Evolutionary conservation across 2,797 vertebrate species (phyloP), one percentile per base, ranked within the genome.

Genomic region (Notolepis coatsorum): DNA sequence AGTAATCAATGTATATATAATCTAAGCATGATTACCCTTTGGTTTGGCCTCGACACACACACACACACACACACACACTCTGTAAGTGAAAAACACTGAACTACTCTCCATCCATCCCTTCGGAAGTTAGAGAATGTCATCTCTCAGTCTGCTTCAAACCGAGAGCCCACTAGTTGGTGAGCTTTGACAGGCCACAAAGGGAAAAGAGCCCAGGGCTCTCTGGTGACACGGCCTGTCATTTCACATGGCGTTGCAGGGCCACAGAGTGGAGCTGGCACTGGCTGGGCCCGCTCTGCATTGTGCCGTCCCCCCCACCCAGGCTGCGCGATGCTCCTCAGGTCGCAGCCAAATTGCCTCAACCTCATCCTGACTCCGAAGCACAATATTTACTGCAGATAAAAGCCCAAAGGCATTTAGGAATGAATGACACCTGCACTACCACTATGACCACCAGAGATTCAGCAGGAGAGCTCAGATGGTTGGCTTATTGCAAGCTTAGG

Each of bases 171-270:
- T 85, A 77, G 80, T 84, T 90, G 82, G 68, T 88, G 86, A 86
- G 90, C 86, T 86, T 72, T 92, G 90, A 91, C 90, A 93, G 90
- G 81, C 88, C 88, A 84, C 86, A 76, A 91, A 85, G 86, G 81
- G 87, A 88, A 85, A 90, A 92, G 68, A 69, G 87, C 92, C 91
- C 60, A 58, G 13, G 91, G 92, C 87, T 62, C 42, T 89, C 84
- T 48, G 65, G 85, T 93, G 92, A 91, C 92, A 92, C 68, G 73
- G 79, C 88, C 87, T 93, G 91, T 93, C 92, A 93, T 92, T 90
- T 93, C 91, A 83, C 87, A 93, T 93, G 93, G 79, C 90, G 80
- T 82, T 66, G 82, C 87, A 67, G 71, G 82, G 81, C 84, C 88
- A 85, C 86, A 83, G 86, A 88, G 91, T 90, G 85, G 88, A 90